Evolutionary conservation across 2,888 invertebrate genomes (phyloP).

Genomic region (Ferdinandea cuprea): DNA sequence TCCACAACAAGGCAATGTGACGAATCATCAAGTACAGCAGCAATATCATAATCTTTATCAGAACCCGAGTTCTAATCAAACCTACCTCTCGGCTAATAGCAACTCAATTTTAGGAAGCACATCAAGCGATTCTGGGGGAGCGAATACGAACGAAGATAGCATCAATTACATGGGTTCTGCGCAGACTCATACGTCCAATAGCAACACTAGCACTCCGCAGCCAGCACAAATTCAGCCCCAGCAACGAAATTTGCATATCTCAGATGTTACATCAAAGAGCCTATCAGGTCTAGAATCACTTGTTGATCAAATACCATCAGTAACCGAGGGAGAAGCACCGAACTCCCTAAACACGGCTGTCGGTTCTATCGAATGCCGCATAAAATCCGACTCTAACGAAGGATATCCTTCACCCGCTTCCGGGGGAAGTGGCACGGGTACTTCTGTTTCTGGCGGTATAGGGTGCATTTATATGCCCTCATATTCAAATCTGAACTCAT

Average conservation of each 20-base stretch:
- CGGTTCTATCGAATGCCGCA: slow-evolving; percentile 76
- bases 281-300: slow-evolving; percentile 93
- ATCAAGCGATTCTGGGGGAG: slow-evolving; percentile 21
- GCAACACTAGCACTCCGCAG: slow-evolving; percentile 59
- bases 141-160: slow-evolving; percentile 47
- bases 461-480: slow-evolving; percentile 64
- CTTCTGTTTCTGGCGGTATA: slow-evolving; percentile 37
- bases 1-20: slow-evolving; percentile 78
- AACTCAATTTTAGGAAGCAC: slow-evolving; percentile 41
- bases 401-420: slow-evolving; percentile 61
- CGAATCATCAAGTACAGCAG: slow-evolving; percentile 79
- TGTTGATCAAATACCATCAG: slow-evolving; percentile 95
- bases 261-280: slow-evolving; percentile 92
- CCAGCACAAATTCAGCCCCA: slow-evolving; percentile 74
- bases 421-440: slow-evolving; percentile 40
- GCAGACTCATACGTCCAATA: slow-evolving; percentile 51
- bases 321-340: slow-evolving; percentile 87
- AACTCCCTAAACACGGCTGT: slow-evolving; percentile 75
- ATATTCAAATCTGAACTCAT: slow-evolving; percentile 59
- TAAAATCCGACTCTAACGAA: slow-evolving; percentile 65
- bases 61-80: slow-evolving; percentile 78
- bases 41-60: slow-evolving; percentile 81
- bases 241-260: slow-evolving; percentile 73
- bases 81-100: slow-evolving; percentile 61
- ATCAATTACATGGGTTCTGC: slow-evolving; percentile 49